Percentiles rank a stretch among this genome's conserved stretches.
Conservation (phyloP, 64 coral and sea anemone species). For the Montipora capricornis region DNA sequence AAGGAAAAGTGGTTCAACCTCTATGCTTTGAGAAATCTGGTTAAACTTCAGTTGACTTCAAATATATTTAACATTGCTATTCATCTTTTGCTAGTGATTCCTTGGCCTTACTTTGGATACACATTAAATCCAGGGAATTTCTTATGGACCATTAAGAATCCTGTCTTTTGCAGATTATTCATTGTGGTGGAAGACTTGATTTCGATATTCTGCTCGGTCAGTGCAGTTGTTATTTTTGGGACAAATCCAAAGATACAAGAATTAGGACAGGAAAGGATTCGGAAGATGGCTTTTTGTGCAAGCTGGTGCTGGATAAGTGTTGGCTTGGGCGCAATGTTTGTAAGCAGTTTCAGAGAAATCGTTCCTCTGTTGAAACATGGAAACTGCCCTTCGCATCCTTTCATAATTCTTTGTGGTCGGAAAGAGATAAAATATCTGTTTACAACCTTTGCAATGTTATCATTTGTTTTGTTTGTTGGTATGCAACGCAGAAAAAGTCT, state of each 20-base stretch:
- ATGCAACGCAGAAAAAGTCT: neutral
- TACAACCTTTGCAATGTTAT: neutral
- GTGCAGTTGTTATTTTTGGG: slow-evolving; percentile 28
- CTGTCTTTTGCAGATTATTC: slow-evolving; percentile 10
- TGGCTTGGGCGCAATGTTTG: neutral
- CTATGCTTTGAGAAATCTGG: neutral
- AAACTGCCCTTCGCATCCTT: slow-evolving; percentile 32
- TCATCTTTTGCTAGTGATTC: slow-evolving; percentile 8
- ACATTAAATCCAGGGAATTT: slow-evolving; percentile 10
- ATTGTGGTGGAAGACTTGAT: neutral
- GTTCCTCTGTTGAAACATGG: neutral
- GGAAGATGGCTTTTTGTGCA: neutral
- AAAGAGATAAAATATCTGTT: neutral
- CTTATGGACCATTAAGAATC: slow-evolving; percentile 5
- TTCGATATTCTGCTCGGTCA: neutral
- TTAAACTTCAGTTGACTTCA: slow-evolving; percentile 4
- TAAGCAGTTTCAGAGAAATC: neutral
- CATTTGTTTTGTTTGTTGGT: neutral
- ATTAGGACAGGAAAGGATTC: slow-evolving; percentile 7
- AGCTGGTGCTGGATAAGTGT: neutral
- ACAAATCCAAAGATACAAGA: slow-evolving; percentile 16
- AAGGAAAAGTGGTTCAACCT: slow-evolving; percentile 6
- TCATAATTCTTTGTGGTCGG: neutral
- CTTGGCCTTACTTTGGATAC: slow-evolving; percentile 27
- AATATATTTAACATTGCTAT: neutral